Percentiles rank a stretch among this genome's conserved stretches.
Evolutionary conservation across 2,113 vertebrate species (phyloP).

Genomic region (Tenebrosternarchus preto): DNA sequence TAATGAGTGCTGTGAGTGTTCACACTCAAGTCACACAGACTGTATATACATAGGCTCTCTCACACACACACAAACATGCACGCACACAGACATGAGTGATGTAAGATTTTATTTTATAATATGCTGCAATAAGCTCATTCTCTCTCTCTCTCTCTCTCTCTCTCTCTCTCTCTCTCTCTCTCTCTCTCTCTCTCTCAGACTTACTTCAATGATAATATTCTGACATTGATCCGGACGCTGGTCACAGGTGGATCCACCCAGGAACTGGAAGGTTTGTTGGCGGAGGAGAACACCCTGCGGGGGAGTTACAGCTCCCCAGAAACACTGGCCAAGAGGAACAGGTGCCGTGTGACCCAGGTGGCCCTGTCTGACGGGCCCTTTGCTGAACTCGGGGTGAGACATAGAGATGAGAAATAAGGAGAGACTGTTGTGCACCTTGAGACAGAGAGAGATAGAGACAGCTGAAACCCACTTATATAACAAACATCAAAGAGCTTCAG

Average conservation of each 20-base stretch:
- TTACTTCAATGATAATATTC: constrained; percentile 99
- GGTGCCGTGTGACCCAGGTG: constrained; percentile 96
- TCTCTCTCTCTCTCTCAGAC: constrained; percentile 76
- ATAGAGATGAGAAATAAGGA: constrained; percentile 47
- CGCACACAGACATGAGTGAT: too few relatives aligned
- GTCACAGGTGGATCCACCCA: constrained; percentile 98
- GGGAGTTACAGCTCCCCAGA: constrained; percentile 94
- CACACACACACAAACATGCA: too few relatives aligned
- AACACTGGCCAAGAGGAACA: constrained; percentile 96
- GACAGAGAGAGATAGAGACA: too few relatives aligned
- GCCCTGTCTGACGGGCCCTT: constrained; percentile 96
- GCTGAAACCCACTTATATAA: too few relatives aligned
- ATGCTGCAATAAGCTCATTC: constrained; percentile 7
- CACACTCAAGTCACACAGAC: too few relatives aligned
- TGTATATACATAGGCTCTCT: too few relatives aligned
- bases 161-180: constrained; percentile 44
- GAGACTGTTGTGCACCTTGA: constrained; percentile 55
- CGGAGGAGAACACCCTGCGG: constrained; percentile 92
- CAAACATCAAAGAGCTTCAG: too few relatives aligned
- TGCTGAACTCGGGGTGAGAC: constrained; percentile 95
- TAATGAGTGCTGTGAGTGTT: constrained; percentile 83
- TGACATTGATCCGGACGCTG: constrained; percentile 97
- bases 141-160: constrained; percentile 4
- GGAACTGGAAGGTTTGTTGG: constrained; percentile 94
- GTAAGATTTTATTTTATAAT: too few relatives aligned